Conservation (phyloP, 1,140 invertebrate species). For the Apolygus lucorum region DNA sequence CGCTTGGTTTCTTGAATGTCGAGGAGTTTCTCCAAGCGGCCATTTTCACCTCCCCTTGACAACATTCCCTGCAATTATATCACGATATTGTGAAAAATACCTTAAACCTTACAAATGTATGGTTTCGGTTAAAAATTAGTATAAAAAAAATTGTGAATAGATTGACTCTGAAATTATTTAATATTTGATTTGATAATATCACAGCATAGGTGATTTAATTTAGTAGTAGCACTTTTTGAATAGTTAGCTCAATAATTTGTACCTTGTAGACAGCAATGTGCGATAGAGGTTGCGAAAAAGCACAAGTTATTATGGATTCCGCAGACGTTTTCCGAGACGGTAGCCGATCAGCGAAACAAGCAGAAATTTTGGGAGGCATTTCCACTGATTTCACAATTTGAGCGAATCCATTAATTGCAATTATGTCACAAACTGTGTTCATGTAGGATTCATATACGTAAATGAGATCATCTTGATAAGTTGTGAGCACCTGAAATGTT, state of each 20-base stretch:
- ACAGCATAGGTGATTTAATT: no score
- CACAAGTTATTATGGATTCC: slow-evolving; percentile 48
- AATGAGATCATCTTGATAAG: slow-evolving; percentile 53
- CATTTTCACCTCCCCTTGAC: slow-evolving; percentile 24
- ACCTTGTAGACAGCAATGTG: slow-evolving; percentile 47
- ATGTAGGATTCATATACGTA: slow-evolving; percentile 58
- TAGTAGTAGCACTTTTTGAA: no score
- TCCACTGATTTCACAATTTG: slow-evolving; percentile 54
- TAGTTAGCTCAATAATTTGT: no score
- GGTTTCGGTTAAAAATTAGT: no score
- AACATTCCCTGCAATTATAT: slow-evolving; percentile 29
- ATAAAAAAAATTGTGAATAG: no score
- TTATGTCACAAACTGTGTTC: slow-evolving; percentile 59
- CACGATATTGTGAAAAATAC: slow-evolving; percentile 3
- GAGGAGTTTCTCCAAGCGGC: slow-evolving; percentile 51
- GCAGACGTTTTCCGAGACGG: slow-evolving; percentile 42
- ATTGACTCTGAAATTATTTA: no score
- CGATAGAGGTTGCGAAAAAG: slow-evolving; percentile 50
- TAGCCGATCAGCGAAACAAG: slow-evolving; percentile 47
- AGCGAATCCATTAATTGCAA: slow-evolving; percentile 60
- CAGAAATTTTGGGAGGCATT: slow-evolving; percentile 48
- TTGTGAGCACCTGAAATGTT: slow-evolving; percentile 46
- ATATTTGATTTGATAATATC: no score
- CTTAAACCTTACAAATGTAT: no score
- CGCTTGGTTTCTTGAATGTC: slow-evolving; percentile 52